Evolutionary conservation across 1,140 invertebrate genomes (phyloP).

Genomic region (Yoshiicerus persimilis): DNA sequence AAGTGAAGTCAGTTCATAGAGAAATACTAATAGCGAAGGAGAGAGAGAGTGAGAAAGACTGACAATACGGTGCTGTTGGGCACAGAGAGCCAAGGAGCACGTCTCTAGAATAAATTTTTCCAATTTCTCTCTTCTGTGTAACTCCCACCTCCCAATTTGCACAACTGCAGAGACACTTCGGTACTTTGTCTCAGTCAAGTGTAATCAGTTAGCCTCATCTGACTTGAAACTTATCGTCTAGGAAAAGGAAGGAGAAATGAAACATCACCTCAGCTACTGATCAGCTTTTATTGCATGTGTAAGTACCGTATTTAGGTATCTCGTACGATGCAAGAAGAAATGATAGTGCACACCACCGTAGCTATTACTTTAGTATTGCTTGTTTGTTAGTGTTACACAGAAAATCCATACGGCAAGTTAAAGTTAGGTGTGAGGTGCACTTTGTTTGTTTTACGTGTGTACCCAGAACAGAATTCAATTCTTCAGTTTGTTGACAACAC

Average conservation of each 20-base stretch:
- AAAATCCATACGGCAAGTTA: too few relatives aligned
- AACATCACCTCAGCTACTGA: constrained; percentile 3
- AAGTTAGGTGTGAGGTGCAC: background rate
- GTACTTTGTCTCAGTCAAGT: constrained; percentile 9
- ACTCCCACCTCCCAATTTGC: constrained; percentile 7
- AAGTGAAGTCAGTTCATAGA: background rate
- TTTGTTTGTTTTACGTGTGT: background rate
- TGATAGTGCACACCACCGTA: too few relatives aligned
- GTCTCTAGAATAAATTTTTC: constrained; percentile 6
- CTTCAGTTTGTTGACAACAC: background rate
- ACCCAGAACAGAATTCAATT: background rate
- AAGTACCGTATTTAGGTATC: background rate
- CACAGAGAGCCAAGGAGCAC: background rate
- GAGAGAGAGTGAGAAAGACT: background rate
- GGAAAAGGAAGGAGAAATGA: constrained; percentile 2
- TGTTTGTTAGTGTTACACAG: too few relatives aligned
- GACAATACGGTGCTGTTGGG: background rate
- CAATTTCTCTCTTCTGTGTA: background rate
- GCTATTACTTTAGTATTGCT: too few relatives aligned
- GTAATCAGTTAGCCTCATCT: constrained; percentile 11
- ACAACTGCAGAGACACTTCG: background rate
- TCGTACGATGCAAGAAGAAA: too few relatives aligned
- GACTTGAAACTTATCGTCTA: background rate
- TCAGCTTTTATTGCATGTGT: background rate
- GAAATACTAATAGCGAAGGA: background rate